phyloP scores from a whole-genome alignment of 2,113 vertebrate genomes.

The Caranx melampygus region DNA sequence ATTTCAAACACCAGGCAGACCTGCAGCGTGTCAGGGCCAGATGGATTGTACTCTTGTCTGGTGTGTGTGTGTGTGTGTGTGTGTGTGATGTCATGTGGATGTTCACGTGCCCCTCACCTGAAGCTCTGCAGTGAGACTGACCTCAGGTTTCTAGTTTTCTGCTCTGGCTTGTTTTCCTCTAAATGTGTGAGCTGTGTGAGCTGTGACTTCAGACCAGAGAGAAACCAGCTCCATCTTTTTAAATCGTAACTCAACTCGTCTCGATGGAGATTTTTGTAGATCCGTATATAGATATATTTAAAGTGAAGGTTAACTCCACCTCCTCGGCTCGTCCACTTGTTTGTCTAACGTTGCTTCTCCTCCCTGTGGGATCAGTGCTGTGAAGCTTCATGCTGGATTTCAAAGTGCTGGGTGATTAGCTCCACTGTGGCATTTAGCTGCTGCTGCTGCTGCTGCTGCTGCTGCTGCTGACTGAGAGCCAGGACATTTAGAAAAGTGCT shows the following conservation, averaged over 20 bases:
- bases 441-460: no score
- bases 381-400: conserved; percentile 15
- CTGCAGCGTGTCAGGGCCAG: conserved; percentile 3
- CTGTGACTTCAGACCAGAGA: no score
- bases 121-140: not conserved
- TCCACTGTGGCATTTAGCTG: conserved; percentile 15
- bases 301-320: not conserved
- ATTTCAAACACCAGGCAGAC: conserved; percentile 24
- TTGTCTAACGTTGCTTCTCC: not conserved
- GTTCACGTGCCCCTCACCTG: not conserved
- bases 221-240: no score
- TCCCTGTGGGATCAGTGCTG: not conserved
- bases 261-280: no score
- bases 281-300: no score
- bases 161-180: not conserved
- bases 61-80: not conserved
- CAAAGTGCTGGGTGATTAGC: not conserved
- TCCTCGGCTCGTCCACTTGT: not conserved
- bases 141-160: not conserved
- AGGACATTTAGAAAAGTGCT: conserved; percentile 7
- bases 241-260: no score
- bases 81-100: conserved; percentile 2
- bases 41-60: not conserved
- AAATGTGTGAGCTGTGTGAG: no score
- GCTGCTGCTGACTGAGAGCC: conserved; percentile 13